These are phyloP conservation scores for Siderastrea radians DNA, from an alignment of 92 coral and sea anemone species.

Conservation along the genomic window DNA sequence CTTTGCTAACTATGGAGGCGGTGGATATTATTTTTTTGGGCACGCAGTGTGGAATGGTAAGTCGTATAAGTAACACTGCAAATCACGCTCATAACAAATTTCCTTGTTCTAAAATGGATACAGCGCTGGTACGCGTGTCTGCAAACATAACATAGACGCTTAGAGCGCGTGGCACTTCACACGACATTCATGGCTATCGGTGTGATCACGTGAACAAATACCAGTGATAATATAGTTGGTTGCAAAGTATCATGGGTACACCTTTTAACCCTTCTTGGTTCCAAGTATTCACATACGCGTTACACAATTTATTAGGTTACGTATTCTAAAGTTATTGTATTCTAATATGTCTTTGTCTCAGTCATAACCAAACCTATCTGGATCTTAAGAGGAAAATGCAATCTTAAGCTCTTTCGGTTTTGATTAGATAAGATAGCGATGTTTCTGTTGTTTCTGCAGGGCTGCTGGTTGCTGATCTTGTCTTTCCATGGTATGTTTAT, in stretches of 20 bases:
- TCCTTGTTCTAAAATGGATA: neutral
- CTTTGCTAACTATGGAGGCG: slow-evolving; percentile 96
- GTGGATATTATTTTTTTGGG: slow-evolving; percentile 93
- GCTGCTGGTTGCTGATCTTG: slow-evolving; percentile 92
- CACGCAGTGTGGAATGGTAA: slow-evolving; percentile 98
- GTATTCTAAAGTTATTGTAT: no score
- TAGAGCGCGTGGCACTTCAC: no score
- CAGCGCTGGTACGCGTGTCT: no score
- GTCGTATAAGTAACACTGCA: neutral
- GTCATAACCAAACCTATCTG: neutral
- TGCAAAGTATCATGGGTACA: neutral
- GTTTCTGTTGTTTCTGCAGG: slow-evolving; percentile 57
- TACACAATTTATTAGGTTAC: no score
- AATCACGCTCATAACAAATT: neutral
- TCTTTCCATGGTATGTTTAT: slow-evolving; percentile 91
- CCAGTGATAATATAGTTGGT: no score
- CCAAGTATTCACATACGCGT: no score
- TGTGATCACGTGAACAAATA: no score
- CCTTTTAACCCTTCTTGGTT: neutral
- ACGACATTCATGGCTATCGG: no score
- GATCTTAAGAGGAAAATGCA: neutral
- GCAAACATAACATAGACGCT: no score
- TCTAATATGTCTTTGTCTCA: no score
- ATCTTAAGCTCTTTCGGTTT: neutral
- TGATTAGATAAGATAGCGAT: no score